Percentiles rank a stretch among this genome's conserved stretches.
These are phyloP conservation scores for Eupithecia vulgata DNA, from an alignment of 2,888 invertebrate species.

Conservation along the genomic window DNA sequence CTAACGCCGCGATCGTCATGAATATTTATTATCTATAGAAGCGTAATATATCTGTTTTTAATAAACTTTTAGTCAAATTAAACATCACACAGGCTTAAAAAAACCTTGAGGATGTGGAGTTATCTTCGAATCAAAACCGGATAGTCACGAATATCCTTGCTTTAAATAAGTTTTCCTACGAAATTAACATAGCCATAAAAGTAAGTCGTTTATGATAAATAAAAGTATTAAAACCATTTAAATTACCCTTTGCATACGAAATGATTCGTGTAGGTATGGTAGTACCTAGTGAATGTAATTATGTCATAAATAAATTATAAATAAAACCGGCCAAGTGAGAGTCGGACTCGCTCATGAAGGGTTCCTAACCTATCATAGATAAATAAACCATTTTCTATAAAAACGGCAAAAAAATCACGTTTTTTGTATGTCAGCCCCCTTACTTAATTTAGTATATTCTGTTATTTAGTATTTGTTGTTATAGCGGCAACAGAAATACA, in stretches of 20 bases:
- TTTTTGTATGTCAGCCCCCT: too few relatives aligned
- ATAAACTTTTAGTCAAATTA: background rate
- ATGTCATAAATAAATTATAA: background rate
- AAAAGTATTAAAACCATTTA: conserved; percentile 23
- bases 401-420: too few relatives aligned
- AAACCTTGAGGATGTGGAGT: conserved; percentile 1
- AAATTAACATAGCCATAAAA: conserved; percentile 29
- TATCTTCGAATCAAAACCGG: conserved; percentile 19
- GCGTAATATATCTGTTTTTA: background rate
- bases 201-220: conserved; percentile 26
- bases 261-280: conserved; percentile 16
- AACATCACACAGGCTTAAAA: background rate
- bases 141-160: conserved; percentile 26
- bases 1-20: too few relatives aligned
- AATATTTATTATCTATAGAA: background rate
- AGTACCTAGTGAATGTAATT: background rate
- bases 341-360: too few relatives aligned
- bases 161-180: conserved; percentile 5
- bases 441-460: too few relatives aligned
- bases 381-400: too few relatives aligned
- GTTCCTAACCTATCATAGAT: too few relatives aligned
- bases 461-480: too few relatives aligned
- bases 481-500: too few relatives aligned
- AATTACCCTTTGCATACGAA: conserved; percentile 29
- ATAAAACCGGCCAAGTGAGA: too few relatives aligned